Evolutionary conservation across 37 sponge, comb jelly and placozoan species (phyloP).

Genomic region (Axinella damicornis): DNA sequence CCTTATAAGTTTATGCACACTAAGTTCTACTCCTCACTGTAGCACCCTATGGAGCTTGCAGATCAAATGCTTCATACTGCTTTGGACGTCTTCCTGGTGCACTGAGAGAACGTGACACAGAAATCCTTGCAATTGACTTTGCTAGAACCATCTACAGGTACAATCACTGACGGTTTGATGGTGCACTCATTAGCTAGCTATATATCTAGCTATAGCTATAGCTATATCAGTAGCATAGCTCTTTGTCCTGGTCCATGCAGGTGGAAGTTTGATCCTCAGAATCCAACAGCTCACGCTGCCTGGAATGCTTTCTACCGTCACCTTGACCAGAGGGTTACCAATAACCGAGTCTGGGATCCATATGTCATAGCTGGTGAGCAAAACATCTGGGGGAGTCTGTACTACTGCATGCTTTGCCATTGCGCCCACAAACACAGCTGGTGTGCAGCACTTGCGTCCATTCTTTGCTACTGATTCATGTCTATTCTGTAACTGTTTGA

Average conservation of each 20-base stretch:
- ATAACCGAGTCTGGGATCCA: neutral
- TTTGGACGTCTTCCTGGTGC: slow-evolving; percentile 24
- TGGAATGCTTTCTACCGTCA: slow-evolving; percentile 21
- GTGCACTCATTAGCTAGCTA: too few relatives aligned
- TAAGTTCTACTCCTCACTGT: neutral
- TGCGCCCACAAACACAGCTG: too few relatives aligned
- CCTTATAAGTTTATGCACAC: neutral
- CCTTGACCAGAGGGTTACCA: neutral
- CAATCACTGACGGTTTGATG: neutral
- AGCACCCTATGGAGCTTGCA: slow-evolving; percentile 29
- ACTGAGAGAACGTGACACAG: slow-evolving; percentile 2
- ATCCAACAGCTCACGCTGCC: slow-evolving; percentile 28
- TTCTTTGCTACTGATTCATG: too few relatives aligned
- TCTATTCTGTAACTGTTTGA: neutral
- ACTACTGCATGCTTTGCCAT: too few relatives aligned
- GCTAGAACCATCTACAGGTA: slow-evolving; percentile 10
- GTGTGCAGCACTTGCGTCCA: too few relatives aligned
- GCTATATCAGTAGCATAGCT: too few relatives aligned
- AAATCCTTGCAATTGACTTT: slow-evolving; percentile 17
- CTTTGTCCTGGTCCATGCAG: too few relatives aligned
- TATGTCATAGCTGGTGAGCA: neutral
- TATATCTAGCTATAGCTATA: too few relatives aligned
- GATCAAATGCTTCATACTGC: neutral
- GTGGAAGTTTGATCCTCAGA: slow-evolving; percentile 19
- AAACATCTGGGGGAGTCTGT: too few relatives aligned